A percentile compares a stretch with the other conserved stretches of the same genome.
Evolutionary conservation across 2,797 vertebrate species (phyloP).

Genomic region (Syngnathus rostellatus): DNA sequence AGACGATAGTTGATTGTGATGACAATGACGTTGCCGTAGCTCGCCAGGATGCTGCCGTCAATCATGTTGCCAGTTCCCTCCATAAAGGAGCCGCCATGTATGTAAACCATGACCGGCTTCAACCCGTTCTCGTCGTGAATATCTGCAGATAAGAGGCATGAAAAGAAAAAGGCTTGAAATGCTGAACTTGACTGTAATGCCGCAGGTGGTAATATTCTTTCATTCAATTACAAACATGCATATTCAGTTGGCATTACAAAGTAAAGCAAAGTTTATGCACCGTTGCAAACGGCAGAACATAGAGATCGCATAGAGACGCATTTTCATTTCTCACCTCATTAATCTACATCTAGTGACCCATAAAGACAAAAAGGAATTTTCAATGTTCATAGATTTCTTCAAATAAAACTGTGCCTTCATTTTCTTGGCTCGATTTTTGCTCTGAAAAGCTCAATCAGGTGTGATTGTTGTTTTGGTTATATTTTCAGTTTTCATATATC

Average conservation of each 20-base stretch:
- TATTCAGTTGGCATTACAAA: neutral
- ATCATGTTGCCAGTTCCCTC: slow-evolving; percentile 94
- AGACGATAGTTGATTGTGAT: slow-evolving; percentile 93
- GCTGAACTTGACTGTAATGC: neutral
- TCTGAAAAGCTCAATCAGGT: no score
- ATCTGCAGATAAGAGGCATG: slow-evolving; percentile 58
- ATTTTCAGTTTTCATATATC: no score
- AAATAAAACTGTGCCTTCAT: no score
- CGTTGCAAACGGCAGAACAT: neutral
- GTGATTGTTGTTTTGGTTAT: no score
- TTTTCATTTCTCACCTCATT: neutral
- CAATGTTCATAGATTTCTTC: neutral
- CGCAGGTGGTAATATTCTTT: no score
- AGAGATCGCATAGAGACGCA: neutral
- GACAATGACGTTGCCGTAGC: slow-evolving; percentile 94
- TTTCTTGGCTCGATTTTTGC: no score
- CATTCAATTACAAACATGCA: neutral
- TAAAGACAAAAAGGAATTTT: neutral
- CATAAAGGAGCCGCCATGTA: slow-evolving; percentile 95
- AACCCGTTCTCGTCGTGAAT: slow-evolving; percentile 86
- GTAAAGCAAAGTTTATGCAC: neutral
- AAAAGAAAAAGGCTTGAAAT: neutral
- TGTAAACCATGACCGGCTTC: slow-evolving; percentile 96
- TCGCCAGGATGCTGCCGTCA: slow-evolving; percentile 90
- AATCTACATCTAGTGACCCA: neutral